Evolutionary conservation across 2,888 invertebrate species (phyloP), one percentile per base, ranked within the genome.

Genomic region (Lydus trimaculatus): DNA sequence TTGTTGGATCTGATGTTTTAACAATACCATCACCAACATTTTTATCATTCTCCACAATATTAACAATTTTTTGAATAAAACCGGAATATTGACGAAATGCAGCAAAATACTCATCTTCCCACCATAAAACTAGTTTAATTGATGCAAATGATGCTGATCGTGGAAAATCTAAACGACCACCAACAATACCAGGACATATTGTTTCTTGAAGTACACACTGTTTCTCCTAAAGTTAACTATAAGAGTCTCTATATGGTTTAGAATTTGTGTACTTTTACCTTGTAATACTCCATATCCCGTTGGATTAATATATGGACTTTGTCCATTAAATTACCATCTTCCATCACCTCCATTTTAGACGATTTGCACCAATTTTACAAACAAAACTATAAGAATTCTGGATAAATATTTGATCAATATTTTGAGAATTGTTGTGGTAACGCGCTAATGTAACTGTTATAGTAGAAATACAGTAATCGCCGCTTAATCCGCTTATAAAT

Each of bases 291-390:
- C 85, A 94, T 88, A 84, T 95, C 94, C 67, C 94, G 87, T 85
- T 94, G 93, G 68, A 95, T 87, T 62, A 95, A 86, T 78, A 95
- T 94, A 73, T 92, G 91, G 74, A 95, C 93, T 75, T 94, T 89
- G 84, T 95, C 94, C 90, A 94, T 94, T 84, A 95, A 90, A 88
- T 94, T 94, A 20, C 94, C 94, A 89, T 95, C 94, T 89, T 95
- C 94, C 87, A 95, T 94, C 58, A 95, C 92, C 86, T 94, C 94
- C 94, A 94, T 94, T 56, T 56, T 25, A 2, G 0, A 3, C 1
- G 17, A 5, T n/a, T 17, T 17, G n/a, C 17, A 43, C 0, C 4
- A 7, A n/a, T 17, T 6, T n/a, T 43, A 5, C 5, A 17, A 43
- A 6, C 33, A 33, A 28, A 2, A 28, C 33, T 33, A n/a, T n/a